A percentile compares a stretch with the other conserved stretches of the same genome.
phyloP scores from a whole-genome alignment of 2,797 vertebrate species.

The Prionace glauca region DNA sequence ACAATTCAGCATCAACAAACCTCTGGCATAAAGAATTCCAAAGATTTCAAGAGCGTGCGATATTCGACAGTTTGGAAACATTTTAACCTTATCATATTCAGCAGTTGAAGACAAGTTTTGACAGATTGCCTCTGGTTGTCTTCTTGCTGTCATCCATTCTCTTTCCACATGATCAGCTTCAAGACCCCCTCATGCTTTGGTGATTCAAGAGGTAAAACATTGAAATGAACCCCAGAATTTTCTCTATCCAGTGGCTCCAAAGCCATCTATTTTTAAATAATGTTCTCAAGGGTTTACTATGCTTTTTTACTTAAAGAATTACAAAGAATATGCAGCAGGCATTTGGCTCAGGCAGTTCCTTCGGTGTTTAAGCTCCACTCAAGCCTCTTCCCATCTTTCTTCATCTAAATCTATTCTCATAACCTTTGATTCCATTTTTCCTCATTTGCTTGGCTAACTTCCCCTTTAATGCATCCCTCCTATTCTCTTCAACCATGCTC shows the following conservation, averaged over 20 bases:
- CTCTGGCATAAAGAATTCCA: not conserved
- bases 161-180: not conserved
- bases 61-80: not conserved
- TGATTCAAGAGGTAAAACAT: not conserved
- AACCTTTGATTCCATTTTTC: too few relatives aligned
- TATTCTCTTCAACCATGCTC: too few relatives aligned
- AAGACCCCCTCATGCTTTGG: not conserved
- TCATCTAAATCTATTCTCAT: too few relatives aligned
- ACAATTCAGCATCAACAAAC: not conserved
- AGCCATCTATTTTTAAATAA: not conserved
- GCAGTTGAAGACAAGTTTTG: not conserved
- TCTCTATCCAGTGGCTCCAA: not conserved
- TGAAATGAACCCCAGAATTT: not conserved
- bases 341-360: too few relatives aligned
- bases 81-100: not conserved
- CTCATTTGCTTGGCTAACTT: too few relatives aligned
- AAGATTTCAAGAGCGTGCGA: not conserved
- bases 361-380: too few relatives aligned
- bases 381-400: too few relatives aligned
- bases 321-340: too few relatives aligned
- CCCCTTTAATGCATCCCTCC: too few relatives aligned
- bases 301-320: not conserved
- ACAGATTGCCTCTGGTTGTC: not conserved
- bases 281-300: not conserved
- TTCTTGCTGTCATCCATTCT: not conserved